These are phyloP conservation scores for Acropternis orthonyx DNA, from an alignment of 2,797 vertebrate species.

Conservation along the genomic window DNA sequence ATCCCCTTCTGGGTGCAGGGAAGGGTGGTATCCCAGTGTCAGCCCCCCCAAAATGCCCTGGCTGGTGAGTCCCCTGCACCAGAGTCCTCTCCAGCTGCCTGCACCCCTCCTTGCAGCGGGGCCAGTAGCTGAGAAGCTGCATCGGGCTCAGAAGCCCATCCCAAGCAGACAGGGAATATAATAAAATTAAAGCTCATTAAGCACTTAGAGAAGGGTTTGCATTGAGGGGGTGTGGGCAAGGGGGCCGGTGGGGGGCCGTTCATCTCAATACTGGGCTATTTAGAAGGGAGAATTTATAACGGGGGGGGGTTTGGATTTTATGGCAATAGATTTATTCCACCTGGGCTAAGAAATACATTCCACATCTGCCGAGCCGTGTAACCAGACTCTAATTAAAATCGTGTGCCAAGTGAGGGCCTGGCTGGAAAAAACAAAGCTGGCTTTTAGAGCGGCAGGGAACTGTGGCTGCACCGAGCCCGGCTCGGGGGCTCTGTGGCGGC, in stretches of 20 bases:
- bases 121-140: not conserved
- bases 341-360: conserved; percentile 81
- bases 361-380: conserved; percentile 79
- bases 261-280: conserved; percentile 34
- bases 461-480: not conserved
- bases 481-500: not conserved
- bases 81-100: not conserved
- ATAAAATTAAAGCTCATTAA: conserved; percentile 51
- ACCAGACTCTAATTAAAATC: conserved; percentile 85
- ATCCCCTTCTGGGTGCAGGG: too few relatives aligned
- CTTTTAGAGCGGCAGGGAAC: conserved; percentile 68
- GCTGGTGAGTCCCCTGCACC: fast-evolving
- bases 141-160: not conserved
- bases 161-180: not conserved
- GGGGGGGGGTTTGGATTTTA: conserved; percentile 77
- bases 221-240: conserved; percentile 45
- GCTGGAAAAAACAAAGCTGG: conserved; percentile 72
- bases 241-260: not conserved
- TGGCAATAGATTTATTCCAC: conserved; percentile 81
- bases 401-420: conserved; percentile 73
- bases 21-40: not conserved
- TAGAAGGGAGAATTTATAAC: conserved; percentile 71
- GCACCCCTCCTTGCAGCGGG: not conserved
- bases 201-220: conserved; percentile 56
- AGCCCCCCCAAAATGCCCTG: not conserved